Base-by-base conservation (phyloP, 1,140 invertebrate genomes). In the Brachionus manjavacas region DNA sequence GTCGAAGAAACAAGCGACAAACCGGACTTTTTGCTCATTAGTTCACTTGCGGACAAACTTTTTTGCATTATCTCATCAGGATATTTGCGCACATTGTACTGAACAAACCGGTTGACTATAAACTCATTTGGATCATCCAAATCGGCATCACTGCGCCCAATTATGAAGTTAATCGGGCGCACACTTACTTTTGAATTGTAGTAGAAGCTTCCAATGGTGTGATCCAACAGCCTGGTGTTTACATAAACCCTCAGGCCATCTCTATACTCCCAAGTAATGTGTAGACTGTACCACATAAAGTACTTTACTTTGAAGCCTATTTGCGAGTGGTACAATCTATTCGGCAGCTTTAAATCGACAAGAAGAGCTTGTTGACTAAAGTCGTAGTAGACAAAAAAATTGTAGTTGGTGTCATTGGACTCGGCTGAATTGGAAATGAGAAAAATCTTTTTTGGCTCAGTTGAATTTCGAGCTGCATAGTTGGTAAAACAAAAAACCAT, bases 51-150 rank as follows among this genome's bases (percentile, higher is more conserved):
- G 31, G 43, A 20, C n/a, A 76, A 8, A 46, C 11, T 81, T 35
- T 64, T 60, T 25, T 39, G 31, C 7, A 81, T 14, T 35, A 81
- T 64, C 39, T 81, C 79, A 68, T 81, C 79, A 6, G 79, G 79
- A 81, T 66, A 81, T 8, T 81, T 81, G n/a, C 79, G 49, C 16
- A 81, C 79, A 68, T 66, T 68, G 41, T 64, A 81, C 39, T 81
- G 79, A 31, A 81, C 43, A 43, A 81, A 23, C 41, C 60, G 52
- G 28, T 81, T 41, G 8, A 81, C n/a, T 9, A 81, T 81, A 68
- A 81, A 81, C 52, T 81, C 79, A 28, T 81, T 64, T 49, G 41
- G 3, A 49, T 72, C 68, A 39, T 72, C 31, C 35, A 20, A 41
- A 43, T 41, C 12, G 4, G 39, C 28, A 41, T 41, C 31, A 41